These are phyloP conservation scores for Todiramphus chloris DNA, from an alignment of 2,113 vertebrate genomes.

Conservation along the genomic window DNA sequence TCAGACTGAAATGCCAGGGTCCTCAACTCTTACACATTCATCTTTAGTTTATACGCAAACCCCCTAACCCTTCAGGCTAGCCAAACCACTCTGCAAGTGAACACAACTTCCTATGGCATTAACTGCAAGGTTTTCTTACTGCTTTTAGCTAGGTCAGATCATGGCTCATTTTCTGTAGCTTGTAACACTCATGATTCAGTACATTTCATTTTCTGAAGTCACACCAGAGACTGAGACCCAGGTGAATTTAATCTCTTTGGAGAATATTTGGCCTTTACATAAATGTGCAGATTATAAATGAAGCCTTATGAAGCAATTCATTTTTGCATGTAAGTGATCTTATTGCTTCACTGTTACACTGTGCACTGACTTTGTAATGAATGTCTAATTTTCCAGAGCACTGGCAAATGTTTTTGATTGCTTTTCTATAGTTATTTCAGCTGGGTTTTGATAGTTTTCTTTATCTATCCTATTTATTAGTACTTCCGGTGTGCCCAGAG, in stretches of 20 bases:
- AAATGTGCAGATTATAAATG: conserved; percentile 11
- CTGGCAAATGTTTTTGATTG: conserved; percentile 9
- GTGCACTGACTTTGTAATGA: conserved; percentile 16
- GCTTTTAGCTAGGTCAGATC: background rate
- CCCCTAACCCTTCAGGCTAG: background rate
- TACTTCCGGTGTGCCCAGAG: conserved; percentile 19
- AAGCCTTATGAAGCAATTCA: conserved; percentile 30
- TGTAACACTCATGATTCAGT: background rate
- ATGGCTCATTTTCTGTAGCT: background rate
- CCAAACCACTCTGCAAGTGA: background rate
- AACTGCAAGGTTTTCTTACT: background rate
- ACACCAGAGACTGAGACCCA: background rate
- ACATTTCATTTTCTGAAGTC: conserved; percentile 8
- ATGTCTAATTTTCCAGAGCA: conserved; percentile 38
- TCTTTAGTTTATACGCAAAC: background rate
- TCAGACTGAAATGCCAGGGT: background rate
- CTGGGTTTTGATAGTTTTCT: conserved; percentile 34
- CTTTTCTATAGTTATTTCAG: conserved; percentile 17
- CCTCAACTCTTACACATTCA: background rate
- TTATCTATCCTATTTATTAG: conserved; percentile 43
- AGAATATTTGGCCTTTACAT: conserved; percentile 34
- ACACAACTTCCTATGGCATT: background rate
- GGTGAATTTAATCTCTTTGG: conserved; percentile 15
- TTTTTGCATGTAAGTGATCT: background rate
- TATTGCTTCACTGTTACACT: conserved; percentile 11